phyloP scores from a whole-genome alignment of 1,140 invertebrate genomes.

The Drosophila ananassae region DNA sequence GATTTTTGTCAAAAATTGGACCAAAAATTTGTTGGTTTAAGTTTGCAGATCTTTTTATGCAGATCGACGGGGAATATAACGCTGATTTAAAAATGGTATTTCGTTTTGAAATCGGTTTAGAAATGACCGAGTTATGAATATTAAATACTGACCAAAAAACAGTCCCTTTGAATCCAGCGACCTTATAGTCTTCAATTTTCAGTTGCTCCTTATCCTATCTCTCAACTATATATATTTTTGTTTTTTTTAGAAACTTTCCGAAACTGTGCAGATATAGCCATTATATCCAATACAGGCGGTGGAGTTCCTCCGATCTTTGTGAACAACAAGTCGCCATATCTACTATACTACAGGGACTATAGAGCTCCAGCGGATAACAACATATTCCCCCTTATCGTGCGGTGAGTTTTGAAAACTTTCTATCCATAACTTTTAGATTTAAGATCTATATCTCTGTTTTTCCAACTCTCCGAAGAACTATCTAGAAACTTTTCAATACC shows the following conservation, averaged over 20 bases:
- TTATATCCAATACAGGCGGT: slow-evolving; percentile 90
- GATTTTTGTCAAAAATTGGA: no score
- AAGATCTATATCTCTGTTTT: neutral
- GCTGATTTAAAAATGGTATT: neutral
- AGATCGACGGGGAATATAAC: no score
- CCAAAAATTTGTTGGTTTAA: no score
- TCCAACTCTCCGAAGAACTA: neutral
- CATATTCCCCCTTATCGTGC: slow-evolving; percentile 89
- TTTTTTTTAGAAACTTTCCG: slow-evolving; percentile 89
- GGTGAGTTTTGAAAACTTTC: slow-evolving; percentile 84
- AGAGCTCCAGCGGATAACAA: slow-evolving; percentile 86
- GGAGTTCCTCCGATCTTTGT: slow-evolving; percentile 88
- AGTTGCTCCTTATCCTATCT: no score
- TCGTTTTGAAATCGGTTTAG: no score
- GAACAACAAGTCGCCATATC: slow-evolving; percentile 88
- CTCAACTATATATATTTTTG: neutral
- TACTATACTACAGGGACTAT: slow-evolving; percentile 89
- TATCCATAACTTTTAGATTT: no score
- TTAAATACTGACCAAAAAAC: no score
- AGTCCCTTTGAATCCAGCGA: no score
- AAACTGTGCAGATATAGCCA: slow-evolving; percentile 93
- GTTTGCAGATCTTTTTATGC: no score
- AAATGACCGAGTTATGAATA: no score
- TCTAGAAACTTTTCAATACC: neutral
- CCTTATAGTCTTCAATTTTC: no score